phyloP scores from a whole-genome alignment of 2,113 vertebrate genomes.

The Myotis brandtii region DNA sequence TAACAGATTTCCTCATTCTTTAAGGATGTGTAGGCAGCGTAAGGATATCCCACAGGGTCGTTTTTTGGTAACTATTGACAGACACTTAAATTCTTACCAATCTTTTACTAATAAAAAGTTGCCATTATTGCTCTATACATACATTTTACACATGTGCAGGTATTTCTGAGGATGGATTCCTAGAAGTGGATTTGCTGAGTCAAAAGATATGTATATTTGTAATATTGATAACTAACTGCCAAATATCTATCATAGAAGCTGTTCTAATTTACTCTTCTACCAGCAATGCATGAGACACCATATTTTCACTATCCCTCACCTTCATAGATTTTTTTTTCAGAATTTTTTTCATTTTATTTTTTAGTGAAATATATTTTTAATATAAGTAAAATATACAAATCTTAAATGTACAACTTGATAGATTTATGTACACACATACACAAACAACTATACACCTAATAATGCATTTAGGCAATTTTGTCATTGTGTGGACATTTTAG shows the following conservation, averaged over 20 bases:
- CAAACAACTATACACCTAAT: neutral
- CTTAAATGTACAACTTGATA: neutral
- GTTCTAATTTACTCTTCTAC: neutral
- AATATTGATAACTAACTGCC: neutral
- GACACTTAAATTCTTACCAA: neutral
- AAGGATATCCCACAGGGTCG: neutral
- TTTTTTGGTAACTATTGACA: neutral
- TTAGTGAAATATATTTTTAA: neutral
- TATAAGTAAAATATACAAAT: neutral
- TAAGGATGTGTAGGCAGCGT: neutral
- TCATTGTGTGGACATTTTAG: neutral
- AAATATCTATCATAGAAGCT: neutral
- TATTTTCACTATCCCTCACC: neutral
- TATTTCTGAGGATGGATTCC: neutral
- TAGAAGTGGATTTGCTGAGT: slow-evolving; percentile 4
- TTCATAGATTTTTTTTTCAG: neutral
- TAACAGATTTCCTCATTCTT: neutral
- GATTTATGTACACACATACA: neutral
- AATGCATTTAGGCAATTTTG: neutral
- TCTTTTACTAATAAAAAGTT: slow-evolving; percentile 34
- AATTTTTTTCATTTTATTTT: slow-evolving; percentile 25
- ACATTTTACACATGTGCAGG: neutral
- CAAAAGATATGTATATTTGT: neutral
- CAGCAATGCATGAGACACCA: neutral
- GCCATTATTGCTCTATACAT: neutral